Conservation (phyloP, 2,797 vertebrate genomes). For the Acipenser transmontanus region DNA sequence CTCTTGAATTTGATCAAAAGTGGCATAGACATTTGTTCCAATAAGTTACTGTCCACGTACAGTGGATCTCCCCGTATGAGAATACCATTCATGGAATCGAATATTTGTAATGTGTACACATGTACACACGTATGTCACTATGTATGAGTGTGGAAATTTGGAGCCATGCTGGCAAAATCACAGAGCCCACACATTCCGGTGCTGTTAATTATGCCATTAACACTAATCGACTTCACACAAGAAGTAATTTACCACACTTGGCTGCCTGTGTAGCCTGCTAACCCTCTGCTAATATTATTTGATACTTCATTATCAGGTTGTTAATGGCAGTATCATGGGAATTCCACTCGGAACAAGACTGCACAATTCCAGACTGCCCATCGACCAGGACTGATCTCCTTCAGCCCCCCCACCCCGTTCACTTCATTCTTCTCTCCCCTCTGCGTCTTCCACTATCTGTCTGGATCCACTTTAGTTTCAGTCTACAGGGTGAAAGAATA, state of each 20-base stretch:
- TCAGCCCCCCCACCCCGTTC: neutral
- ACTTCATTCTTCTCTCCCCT: too few relatives aligned
- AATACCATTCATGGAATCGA: too few relatives aligned
- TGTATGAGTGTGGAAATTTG: constrained; percentile 5
- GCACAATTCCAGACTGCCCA: constrained; percentile 5
- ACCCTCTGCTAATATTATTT: constrained; percentile 48
- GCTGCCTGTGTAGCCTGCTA: constrained; percentile 33
- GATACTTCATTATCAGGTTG: constrained; percentile 33
- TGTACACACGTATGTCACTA: neutral
- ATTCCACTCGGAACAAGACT: neutral
- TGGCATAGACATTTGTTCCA: too few relatives aligned
- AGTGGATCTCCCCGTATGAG: too few relatives aligned
- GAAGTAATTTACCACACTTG: constrained; percentile 48
- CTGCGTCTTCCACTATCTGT: too few relatives aligned
- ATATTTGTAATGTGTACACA: too few relatives aligned
- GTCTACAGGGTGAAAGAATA: too few relatives aligned
- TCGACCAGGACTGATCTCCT: neutral
- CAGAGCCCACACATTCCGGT: neutral
- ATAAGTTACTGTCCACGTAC: too few relatives aligned
- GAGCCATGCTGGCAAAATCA: neutral
- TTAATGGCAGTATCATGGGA: constrained; percentile 23
- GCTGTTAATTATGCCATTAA: constrained; percentile 58
- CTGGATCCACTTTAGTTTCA: too few relatives aligned
- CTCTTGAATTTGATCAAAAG: too few relatives aligned
- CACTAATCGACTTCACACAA: constrained; percentile 50